Evolutionary conservation across 2,797 vertebrate genomes (phyloP).

Genomic region (Cyclura pinguis): DNA sequence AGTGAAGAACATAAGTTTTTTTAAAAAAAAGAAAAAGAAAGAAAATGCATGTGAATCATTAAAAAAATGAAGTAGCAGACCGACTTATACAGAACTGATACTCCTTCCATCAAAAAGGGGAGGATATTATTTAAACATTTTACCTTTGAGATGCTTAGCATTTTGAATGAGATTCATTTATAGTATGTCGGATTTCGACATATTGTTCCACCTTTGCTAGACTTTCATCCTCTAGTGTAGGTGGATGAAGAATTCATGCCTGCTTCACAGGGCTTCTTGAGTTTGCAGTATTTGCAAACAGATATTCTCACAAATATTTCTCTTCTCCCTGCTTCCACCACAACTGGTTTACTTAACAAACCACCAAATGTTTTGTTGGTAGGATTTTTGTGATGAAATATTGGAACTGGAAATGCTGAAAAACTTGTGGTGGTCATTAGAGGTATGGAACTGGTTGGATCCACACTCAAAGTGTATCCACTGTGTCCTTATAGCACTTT

Average conservation of each 20-base stretch:
- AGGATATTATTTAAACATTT: accelerated
- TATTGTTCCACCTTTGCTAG: background rate
- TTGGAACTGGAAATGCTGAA: too few relatives aligned
- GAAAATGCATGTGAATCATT: background rate
- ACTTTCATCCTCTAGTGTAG: background rate
- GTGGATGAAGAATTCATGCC: background rate
- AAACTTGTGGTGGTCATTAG: too few relatives aligned
- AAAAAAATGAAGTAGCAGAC: background rate
- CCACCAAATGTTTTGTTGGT: background rate
- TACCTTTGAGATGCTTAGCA: background rate
- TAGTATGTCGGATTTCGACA: background rate
- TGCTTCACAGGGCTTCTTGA: background rate
- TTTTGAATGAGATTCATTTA: background rate
- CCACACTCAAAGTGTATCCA: too few relatives aligned
- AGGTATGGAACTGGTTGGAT: too few relatives aligned
- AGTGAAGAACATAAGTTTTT: background rate
- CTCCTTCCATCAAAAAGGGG: too few relatives aligned
- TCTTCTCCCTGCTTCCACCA: background rate
- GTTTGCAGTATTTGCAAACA: background rate
- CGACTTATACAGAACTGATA: background rate
- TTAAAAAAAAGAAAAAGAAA: too few relatives aligned
- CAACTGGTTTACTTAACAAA: background rate
- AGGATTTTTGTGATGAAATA: too few relatives aligned
- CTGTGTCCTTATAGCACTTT: too few relatives aligned
- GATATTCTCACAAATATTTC: background rate